Percentiles rank a stretch among this genome's conserved stretches.
phyloP scores from a whole-genome alignment of 2,797 vertebrate genomes.

The Lepilemur septentrionalis region DNA sequence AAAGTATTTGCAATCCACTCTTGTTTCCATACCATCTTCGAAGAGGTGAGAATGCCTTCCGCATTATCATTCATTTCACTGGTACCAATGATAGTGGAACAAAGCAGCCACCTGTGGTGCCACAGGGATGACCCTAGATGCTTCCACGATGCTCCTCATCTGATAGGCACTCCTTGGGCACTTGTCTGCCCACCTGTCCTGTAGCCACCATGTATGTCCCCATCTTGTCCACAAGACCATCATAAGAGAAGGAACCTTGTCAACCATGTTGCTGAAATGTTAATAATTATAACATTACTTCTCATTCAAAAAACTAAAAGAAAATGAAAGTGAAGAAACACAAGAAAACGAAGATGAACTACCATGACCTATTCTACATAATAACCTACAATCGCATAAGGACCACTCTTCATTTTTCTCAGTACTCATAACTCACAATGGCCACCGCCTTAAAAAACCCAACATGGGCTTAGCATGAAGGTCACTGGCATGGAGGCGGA shows the following conservation, averaged over 20 bases:
- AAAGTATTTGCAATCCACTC: neutral
- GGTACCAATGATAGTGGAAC: neutral
- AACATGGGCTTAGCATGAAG: neutral
- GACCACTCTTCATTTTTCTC: neutral
- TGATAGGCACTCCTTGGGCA: neutral
- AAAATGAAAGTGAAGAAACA: neutral
- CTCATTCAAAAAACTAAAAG: neutral
- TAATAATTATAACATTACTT: neutral
- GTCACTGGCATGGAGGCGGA: neutral
- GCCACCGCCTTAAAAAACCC: neutral
- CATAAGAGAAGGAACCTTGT: neutral
- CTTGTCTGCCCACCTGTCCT: neutral
- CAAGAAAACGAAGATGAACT: neutral
- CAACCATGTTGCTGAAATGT: neutral
- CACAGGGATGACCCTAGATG: too few relatives aligned
- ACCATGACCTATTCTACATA: neutral
- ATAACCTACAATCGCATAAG: too few relatives aligned
- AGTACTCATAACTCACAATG: neutral
- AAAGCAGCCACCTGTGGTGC: neutral
- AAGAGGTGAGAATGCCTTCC: neutral
- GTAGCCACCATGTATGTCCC: too few relatives aligned
- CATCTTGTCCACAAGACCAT: neutral
- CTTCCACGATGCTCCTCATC: neutral
- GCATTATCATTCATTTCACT: neutral
- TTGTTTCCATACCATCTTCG: neutral